These are phyloP conservation scores for Sebastes steindachneri DNA, from an alignment of 2,797 vertebrate genomes.

Conservation along the genomic window DNA sequence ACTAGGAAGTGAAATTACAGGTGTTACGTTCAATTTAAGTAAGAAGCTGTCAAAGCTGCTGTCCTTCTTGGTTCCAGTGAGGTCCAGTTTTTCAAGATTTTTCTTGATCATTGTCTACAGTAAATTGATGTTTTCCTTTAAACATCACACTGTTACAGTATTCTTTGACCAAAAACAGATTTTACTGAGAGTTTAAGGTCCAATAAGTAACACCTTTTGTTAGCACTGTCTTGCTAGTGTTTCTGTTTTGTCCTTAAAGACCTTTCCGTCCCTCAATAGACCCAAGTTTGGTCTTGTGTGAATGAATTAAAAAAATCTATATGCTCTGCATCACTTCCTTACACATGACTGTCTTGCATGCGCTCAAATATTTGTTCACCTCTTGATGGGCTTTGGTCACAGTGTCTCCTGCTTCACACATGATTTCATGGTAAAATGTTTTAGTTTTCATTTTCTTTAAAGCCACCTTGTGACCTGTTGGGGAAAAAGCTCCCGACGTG, in stretches of 20 bases:
- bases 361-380: background rate
- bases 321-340: background rate
- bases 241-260: background rate
- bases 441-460: background rate
- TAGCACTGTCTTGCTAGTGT: background rate
- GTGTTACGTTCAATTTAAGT: too few relatives aligned
- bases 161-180: background rate
- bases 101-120: background rate
- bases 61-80: background rate
- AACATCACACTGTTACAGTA: background rate
- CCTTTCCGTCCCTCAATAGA: background rate
- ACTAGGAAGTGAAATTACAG: background rate
- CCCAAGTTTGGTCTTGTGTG: background rate
- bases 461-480: background rate
- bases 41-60: too few relatives aligned
- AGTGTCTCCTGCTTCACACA: constrained; percentile 8
- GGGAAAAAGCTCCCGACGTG: background rate
- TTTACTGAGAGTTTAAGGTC: background rate
- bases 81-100: background rate
- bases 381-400: constrained; percentile 25
- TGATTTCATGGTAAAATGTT: constrained; percentile 14
- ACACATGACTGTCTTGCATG: constrained; percentile 34
- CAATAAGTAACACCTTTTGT: background rate
- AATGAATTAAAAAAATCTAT: background rate
- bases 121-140: background rate